These are phyloP conservation scores for Tridacna gigas DNA, from an alignment of 2,888 invertebrate genomes.

Conservation along the genomic window DNA sequence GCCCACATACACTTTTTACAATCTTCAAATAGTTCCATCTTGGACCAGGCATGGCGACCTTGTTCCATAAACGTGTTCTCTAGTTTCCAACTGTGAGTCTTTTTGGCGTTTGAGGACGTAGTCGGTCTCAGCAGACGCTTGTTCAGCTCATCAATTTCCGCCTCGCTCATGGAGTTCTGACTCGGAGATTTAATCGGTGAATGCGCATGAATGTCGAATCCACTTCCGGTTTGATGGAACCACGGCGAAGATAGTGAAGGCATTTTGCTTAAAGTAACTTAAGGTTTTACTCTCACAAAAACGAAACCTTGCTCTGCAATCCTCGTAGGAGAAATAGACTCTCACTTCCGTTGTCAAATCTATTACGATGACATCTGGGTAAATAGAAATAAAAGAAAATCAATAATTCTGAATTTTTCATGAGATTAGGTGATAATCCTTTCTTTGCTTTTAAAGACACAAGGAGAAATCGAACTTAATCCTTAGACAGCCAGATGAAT, in stretches of 20 bases:
- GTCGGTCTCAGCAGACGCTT: constrained; percentile 72
- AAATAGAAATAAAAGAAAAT: no score
- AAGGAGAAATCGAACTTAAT: no score
- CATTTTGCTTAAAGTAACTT: constrained; percentile 59
- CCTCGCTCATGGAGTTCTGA: constrained; percentile 67
- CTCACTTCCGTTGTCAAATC: no score
- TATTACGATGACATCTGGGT: no score
- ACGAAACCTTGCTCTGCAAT: no score
- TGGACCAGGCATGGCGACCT: constrained; percentile 77
- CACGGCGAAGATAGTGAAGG: constrained; percentile 74
- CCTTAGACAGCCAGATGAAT: no score
- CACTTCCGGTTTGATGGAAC: constrained; percentile 74
- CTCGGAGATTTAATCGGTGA: constrained; percentile 59
- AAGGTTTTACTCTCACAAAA: no score
- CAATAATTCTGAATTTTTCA: no score
- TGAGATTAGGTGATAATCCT: no score
- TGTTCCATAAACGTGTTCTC: constrained; percentile 74
- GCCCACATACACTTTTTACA: constrained; percentile 80
- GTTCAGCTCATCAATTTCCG: constrained; percentile 71
- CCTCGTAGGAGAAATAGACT: no score
- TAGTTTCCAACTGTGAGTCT: constrained; percentile 72
- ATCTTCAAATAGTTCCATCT: constrained; percentile 79
- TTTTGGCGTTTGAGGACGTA: constrained; percentile 71
- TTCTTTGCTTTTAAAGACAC: no score
- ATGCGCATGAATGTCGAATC: constrained; percentile 58